Evolutionary conservation across 2,113 vertebrate species (phyloP).

Genomic region (Corythoichthys intestinalis): DNA sequence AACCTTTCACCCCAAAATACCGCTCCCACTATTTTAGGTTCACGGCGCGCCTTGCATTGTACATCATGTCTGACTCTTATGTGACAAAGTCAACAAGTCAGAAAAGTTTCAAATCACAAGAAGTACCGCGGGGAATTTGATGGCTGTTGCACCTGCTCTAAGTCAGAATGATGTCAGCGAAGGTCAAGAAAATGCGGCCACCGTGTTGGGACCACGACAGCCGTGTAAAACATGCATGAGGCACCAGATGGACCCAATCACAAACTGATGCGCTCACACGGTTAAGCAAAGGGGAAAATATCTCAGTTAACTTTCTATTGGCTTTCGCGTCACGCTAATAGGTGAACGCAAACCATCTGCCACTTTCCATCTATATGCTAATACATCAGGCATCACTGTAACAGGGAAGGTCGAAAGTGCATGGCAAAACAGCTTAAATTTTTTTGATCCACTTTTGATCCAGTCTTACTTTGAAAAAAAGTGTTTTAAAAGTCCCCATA

Average conservation of each 20-base stretch:
- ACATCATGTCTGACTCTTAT: neutral
- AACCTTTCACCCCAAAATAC: too few relatives aligned
- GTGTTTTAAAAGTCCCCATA: too few relatives aligned
- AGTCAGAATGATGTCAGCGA: conserved; percentile 17
- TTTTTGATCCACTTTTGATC: conserved; percentile 5
- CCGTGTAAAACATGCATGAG: conserved; percentile 28
- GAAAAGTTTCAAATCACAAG: conserved; percentile 1
- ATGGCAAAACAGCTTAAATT: conserved; percentile 19
- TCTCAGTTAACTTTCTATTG: conserved; percentile 25
- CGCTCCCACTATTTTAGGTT: neutral
- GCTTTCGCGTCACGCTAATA: conserved; percentile 31
- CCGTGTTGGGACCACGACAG: conserved; percentile 12
- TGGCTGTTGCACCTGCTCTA: conserved; percentile 3
- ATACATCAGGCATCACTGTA: conserved; percentile 9
- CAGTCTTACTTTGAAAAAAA: too few relatives aligned
- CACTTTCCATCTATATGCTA: conserved; percentile 48
- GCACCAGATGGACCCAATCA: conserved; percentile 38
- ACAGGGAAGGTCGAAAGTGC: conserved; percentile 39
- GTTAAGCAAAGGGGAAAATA: conserved; percentile 12
- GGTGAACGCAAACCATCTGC: conserved; percentile 44
- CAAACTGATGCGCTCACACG: neutral
- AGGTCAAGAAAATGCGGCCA: conserved; percentile 14
- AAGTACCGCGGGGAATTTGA: conserved; percentile 27
- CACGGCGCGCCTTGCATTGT: neutral
- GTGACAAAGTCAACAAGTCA: neutral